Evolutionary conservation across 2,797 vertebrate species (phyloP), one percentile per base, ranked within the genome.

Genomic region (Hoplostethus mediterraneus): DNA sequence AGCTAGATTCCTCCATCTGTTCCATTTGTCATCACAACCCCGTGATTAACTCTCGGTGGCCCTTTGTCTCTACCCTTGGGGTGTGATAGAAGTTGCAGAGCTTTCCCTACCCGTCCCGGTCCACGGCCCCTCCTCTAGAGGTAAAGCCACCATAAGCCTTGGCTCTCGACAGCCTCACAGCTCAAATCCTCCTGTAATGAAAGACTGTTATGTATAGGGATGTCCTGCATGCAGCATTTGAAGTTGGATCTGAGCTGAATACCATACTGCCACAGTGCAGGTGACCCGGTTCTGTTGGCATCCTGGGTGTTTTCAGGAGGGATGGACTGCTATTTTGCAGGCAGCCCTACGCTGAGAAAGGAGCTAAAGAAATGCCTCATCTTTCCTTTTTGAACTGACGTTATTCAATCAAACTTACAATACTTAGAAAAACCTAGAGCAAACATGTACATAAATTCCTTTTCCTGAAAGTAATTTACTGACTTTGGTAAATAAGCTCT

Each of bases 141-240:
- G 67, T 49, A 75, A 79, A 85, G 62, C 79, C 58, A 5, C 58
- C 62, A 31, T 63, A 70, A 72, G 47, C 61, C 71, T 8, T 33
- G 36, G 42, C 8, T 45, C 55, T 55, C 40, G 4, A 63, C 60
- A 12, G 68, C 71, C 54, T 65, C 61, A 63, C 67, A 63, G 44
- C 52, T 8, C 25, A 80, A 86, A 86, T 90, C 73, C 74, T 64
- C 66, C 63, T 79, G 81, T 85, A 82, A 88, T 81, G 74, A 85
- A 82, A 83, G 21, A 21, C 21, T 56, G 36, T 38, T 55, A 73
- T 64, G 63, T 38, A 48, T 9, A 47, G 13, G 25, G 38, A 74
- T 68, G 38, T 67, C 51, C 42, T 57, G 42, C 21, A 10, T 56
- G 58, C n/a, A 13, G 55, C 48, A 67, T 75, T 56, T 53, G 69